Percentiles rank a stretch among this genome's conserved stretches.
Evolutionary conservation across 1,140 invertebrate genomes (phyloP).

Genomic region (Lepidurus apus): DNA sequence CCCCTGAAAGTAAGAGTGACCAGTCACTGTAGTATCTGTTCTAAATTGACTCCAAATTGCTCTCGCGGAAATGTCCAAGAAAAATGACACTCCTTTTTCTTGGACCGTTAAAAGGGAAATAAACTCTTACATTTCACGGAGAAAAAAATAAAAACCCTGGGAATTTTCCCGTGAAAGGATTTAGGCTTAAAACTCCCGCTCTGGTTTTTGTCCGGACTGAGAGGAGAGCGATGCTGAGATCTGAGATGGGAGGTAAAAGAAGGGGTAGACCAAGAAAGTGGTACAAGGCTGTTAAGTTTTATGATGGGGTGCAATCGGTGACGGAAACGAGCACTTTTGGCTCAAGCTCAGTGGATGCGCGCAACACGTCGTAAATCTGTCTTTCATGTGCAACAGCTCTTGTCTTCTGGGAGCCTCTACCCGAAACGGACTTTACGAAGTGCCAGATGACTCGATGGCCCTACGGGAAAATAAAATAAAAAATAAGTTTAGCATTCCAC

Average conservation of each 20-base stretch:
- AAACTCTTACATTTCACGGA: no score
- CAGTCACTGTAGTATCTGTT: not conserved
- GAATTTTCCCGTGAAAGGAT: no score
- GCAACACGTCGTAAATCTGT: slow-evolving; percentile 10
- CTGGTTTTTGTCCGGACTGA: no score
- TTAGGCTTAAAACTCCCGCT: no score
- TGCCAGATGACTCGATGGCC: slow-evolving; percentile 6
- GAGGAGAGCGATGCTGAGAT: no score
- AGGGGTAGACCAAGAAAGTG: not conserved
- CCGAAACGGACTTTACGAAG: not conserved
- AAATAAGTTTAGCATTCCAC: not conserved
- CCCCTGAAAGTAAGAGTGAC: not conserved
- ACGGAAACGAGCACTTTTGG: slow-evolving; percentile 4
- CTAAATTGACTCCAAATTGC: not conserved
- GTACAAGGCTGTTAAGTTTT: slow-evolving; percentile 12
- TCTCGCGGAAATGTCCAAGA: no score
- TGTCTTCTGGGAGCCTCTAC: slow-evolving; percentile 3
- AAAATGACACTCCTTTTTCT: no score
- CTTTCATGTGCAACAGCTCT: slow-evolving; percentile 9
- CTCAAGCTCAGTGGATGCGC: slow-evolving; percentile 5
- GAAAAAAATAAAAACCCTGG: no score
- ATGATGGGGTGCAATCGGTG: not conserved
- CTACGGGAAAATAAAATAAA: not conserved
- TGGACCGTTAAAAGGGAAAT: no score
- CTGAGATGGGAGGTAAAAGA: not conserved